Base-by-base conservation (phyloP, 2,888 invertebrate species). In the Eretmocerus hayati region DNA sequence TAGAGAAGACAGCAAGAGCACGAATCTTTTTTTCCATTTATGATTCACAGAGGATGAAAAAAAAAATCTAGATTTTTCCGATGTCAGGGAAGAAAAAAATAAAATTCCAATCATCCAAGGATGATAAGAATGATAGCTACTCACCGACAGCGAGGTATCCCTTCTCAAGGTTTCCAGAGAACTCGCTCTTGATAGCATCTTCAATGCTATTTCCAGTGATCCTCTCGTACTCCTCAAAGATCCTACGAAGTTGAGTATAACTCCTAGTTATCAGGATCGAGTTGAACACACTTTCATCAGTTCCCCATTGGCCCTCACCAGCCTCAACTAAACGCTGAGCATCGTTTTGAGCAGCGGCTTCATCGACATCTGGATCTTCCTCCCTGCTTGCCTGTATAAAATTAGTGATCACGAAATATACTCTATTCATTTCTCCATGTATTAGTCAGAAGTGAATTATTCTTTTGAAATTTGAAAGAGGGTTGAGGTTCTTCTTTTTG, bases 251-350 rank as follows among this genome's bases (percentile, higher is more conserved):
- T 62, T 88, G 87, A 8, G 81, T 78, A 63, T 76, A 85, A 63
- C 85, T 87, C 59, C 89, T 83, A 39, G 87, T 84, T 57, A 90
- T 87, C 44, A 94, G 76, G 43, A 92, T 81, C 59, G 84, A 80
- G 71, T 92, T 90, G 74, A 94, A 91, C 43, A 82, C 81, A 3
- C 88, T 87, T 72, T 92, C 91, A 65, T 91, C 90, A 0, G 93
- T 93, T 45, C 93, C 90, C 58, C 88, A 68, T 52, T 75, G 73
- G 3, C 77, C 72, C 60, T 80, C 79, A 20, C 88, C 90, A 44
- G 90, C 90, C 65, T 81, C 79, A 4, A 87, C 73, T 48, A 90
- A 74, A 60, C 81, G 83, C 66, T 88, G 81, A 5, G 93, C 94
- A 72, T 93, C 92, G 58, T 81, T 77, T 45, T 83, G 76, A 9